Evolutionary conservation across 2,888 invertebrate genomes (phyloP).

Genomic region (Actias luna): DNA sequence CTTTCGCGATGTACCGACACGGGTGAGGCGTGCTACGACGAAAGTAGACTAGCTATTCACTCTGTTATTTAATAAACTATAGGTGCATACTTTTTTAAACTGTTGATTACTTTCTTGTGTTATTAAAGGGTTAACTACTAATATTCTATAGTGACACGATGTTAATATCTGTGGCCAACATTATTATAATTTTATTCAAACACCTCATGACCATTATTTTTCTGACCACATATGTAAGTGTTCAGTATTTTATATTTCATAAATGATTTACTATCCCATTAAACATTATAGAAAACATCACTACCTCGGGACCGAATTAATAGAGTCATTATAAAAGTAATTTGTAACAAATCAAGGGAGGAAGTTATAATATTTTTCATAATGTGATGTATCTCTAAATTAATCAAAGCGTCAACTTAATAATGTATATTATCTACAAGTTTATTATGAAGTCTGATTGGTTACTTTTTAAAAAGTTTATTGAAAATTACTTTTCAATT

Average conservation of each 20-base stretch:
- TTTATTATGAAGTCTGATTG: conserved; percentile 42
- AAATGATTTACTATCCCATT: not conserved
- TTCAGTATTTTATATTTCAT: not conserved
- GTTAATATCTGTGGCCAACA: not conserved
- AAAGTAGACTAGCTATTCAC: conserved; percentile 69
- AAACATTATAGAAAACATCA: not conserved
- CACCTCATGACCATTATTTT: not conserved
- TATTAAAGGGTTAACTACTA: too few relatives aligned
- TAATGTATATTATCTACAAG: conserved; percentile 39
- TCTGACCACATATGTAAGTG: not conserved
- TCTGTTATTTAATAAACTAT: conserved; percentile 55
- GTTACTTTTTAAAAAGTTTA: conserved; percentile 37
- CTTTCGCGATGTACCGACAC: conserved; percentile 64
- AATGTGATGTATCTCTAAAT: conserved; percentile 32
- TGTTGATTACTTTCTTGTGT: too few relatives aligned
- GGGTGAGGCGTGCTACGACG: conserved; percentile 33
- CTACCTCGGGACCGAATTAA: not conserved
- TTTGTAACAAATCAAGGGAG: conserved; percentile 2
- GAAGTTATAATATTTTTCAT: conserved; percentile 12
- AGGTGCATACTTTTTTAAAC: conserved; percentile 23
- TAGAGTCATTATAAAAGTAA: conserved; percentile 5
- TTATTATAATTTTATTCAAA: not conserved
- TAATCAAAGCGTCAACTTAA: conserved; percentile 29
- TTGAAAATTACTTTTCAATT: conserved; percentile 41
- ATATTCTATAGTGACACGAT: too few relatives aligned